These are phyloP conservation scores for Chrysolina americana DNA, from an alignment of 2,888 invertebrate species.

Conservation along the genomic window DNA sequence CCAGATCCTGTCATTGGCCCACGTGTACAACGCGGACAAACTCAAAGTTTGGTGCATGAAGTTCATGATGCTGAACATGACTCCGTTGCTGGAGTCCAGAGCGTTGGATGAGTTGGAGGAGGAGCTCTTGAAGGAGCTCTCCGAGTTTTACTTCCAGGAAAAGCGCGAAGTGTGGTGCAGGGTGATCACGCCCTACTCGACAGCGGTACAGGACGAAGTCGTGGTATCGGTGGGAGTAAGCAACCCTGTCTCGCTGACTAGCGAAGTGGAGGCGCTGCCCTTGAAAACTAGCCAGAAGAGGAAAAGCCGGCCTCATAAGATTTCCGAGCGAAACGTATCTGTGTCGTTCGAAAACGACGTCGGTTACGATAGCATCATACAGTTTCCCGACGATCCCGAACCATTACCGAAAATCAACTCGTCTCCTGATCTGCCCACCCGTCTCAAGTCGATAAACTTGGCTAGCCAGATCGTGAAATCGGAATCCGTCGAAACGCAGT, in stretches of 20 bases:
- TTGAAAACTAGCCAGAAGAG: constrained; percentile 52
- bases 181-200: constrained; percentile 79
- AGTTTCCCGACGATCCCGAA: constrained; percentile 53
- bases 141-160: constrained; percentile 77
- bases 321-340: constrained; percentile 39
- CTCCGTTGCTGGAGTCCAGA: constrained; percentile 79
- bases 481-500: constrained; percentile 54
- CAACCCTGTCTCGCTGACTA: constrained; percentile 70
- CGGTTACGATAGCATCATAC: constrained; percentile 45
- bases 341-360: constrained; percentile 35
- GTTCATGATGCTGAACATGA: constrained; percentile 83
- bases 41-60: constrained; percentile 82
- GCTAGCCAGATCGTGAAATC: constrained; percentile 58
- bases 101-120: constrained; percentile 77
- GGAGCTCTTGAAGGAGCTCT: constrained; percentile 76
- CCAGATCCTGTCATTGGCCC: constrained; percentile 83
- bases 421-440: constrained; percentile 32
- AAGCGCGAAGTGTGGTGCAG: constrained; percentile 76
- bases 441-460: constrained; percentile 60
- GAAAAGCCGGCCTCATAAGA: constrained; percentile 48
- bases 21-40: constrained; percentile 82
- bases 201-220: constrained; percentile 75
- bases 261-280: constrained; percentile 63
- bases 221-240: constrained; percentile 69
- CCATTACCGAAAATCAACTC: constrained; percentile 28